These are phyloP conservation scores for Oscheius sp. DNA, from an alignment of 1,140 invertebrate genomes.

Conservation along the genomic window DNA sequence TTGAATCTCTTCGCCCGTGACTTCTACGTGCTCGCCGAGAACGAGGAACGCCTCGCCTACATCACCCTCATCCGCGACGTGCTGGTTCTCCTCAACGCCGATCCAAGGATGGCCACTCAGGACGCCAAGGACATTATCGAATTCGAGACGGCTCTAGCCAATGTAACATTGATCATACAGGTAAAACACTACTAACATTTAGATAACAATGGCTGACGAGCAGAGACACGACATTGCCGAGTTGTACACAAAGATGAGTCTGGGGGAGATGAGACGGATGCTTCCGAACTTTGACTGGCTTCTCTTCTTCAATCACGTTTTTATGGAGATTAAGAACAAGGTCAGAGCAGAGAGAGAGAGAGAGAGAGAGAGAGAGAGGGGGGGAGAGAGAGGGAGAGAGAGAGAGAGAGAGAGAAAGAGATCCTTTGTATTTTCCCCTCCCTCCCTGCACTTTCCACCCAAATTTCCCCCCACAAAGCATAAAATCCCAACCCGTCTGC, in stretches of 20 bases:
- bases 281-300: conserved; percentile 58
- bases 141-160: conserved; percentile 77
- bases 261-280: conserved; percentile 53
- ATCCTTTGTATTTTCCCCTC: too few relatives aligned
- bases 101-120: conserved; percentile 65
- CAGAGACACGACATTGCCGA: conserved; percentile 60
- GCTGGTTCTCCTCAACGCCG: conserved; percentile 69
- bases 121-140: conserved; percentile 74
- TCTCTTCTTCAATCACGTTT: conserved; percentile 58
- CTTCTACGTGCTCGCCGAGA: conserved; percentile 58
- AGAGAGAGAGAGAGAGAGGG: too few relatives aligned
- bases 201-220: conserved; percentile 61
- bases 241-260: conserved; percentile 60
- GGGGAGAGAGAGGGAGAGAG: too few relatives aligned
- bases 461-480: too few relatives aligned
- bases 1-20: conserved; percentile 58
- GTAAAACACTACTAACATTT: neutral
- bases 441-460: too few relatives aligned
- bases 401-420: too few relatives aligned
- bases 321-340: conserved; percentile 51
- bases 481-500: too few relatives aligned
- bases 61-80: conserved; percentile 53
- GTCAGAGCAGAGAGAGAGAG: too few relatives aligned
- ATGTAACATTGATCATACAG: conserved; percentile 63
- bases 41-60: conserved; percentile 58